phyloP scores from a whole-genome alignment of 2,113 vertebrate genomes.

The Bubo blakistoni region DNA sequence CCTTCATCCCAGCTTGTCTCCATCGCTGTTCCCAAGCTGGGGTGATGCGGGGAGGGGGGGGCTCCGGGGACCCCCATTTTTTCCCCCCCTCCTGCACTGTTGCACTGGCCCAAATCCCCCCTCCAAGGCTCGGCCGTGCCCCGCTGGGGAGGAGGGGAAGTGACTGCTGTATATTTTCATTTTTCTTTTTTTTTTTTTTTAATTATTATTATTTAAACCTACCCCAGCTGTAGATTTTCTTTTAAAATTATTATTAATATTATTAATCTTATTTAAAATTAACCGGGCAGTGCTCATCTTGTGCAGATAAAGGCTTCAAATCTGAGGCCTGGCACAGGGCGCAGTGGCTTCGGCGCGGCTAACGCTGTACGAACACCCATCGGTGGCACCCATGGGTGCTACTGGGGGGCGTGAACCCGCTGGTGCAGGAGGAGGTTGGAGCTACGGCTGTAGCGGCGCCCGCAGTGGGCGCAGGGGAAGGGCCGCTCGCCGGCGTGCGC shows the following conservation, averaged over 20 bases:
- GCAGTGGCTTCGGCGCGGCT: no score
- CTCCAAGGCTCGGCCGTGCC: not conserved
- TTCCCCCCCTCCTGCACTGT: not conserved
- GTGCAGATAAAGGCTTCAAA: not conserved
- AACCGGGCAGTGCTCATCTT: not conserved
- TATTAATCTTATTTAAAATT: not conserved
- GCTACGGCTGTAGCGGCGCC: constrained; percentile 29
- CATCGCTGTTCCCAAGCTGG: not conserved
- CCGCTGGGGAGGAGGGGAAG: not conserved
- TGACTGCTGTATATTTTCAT: not conserved
- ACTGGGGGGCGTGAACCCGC: not conserved
- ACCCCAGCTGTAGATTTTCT: no score
- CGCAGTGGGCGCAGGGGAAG: not conserved
- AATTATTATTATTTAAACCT: not conserved
- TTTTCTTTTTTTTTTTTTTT: not conserved
- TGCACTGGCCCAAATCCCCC: not conserved
- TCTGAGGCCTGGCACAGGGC: no score
- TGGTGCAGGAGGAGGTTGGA: constrained; percentile 42
- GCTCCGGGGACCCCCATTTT: not conserved
- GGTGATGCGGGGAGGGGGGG: not conserved
- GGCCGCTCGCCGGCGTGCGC: not conserved
- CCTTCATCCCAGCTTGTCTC: not conserved
- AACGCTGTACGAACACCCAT: no score
- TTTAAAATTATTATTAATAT: no score
- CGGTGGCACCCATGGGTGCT: not conserved